Percentiles rank a stretch among this genome's conserved stretches.
These are phyloP conservation scores for Cervus canadensis DNA, from an alignment of 2,113 vertebrate species.

Conservation along the genomic window DNA sequence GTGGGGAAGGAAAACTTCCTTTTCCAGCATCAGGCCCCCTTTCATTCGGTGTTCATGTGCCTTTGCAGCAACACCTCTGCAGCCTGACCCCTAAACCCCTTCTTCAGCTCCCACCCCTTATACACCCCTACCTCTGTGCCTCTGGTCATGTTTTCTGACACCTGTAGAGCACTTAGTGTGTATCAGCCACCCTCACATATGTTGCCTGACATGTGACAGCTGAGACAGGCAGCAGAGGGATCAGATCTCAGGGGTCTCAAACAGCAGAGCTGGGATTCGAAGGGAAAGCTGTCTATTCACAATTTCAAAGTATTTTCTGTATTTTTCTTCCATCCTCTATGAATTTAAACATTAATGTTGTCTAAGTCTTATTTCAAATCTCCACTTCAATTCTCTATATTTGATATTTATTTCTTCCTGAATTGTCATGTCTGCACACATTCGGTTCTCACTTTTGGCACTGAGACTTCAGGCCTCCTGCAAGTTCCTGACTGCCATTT, in stretches of 20 bases:
- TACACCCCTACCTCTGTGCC: rapidly evolving
- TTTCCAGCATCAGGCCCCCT: background rate
- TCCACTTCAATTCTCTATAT: background rate
- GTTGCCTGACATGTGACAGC: background rate
- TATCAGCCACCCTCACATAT: no score
- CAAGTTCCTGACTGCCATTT: background rate
- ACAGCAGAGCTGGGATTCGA: background rate
- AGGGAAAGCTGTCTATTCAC: background rate
- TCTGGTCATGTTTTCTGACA: background rate
- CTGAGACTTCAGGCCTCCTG: background rate
- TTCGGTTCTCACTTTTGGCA: background rate
- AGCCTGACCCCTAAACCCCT: background rate
- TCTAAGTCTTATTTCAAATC: background rate
- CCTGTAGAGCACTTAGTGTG: background rate
- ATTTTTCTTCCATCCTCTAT: background rate
- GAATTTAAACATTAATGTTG: background rate
- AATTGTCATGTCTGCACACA: background rate
- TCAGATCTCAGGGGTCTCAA: background rate
- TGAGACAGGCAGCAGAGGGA: background rate
- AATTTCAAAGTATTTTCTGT: background rate
- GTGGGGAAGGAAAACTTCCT: background rate
- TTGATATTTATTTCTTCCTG: background rate
- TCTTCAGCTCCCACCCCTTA: background rate
- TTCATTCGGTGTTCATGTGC: background rate
- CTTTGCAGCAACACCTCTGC: background rate